Evolutionary conservation across 2,113 vertebrate genomes (phyloP), one percentile per base, ranked within the genome.

Genomic region (Hemicordylus capensis): DNA sequence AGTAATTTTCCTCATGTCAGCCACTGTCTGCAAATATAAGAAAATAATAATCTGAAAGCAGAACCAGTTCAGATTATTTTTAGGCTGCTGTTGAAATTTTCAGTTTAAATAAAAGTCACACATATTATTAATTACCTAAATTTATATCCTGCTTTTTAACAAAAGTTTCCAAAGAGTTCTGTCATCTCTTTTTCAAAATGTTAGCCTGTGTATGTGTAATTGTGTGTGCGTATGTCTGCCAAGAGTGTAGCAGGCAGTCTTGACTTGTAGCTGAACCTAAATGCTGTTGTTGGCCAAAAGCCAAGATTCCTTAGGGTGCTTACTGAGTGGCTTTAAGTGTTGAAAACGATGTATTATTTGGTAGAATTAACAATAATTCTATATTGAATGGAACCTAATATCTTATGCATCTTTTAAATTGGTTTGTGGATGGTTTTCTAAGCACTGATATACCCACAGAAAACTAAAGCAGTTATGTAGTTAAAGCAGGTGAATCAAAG

Each of bases 221-320:
- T 87, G 74, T 83, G 70, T 90, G 86, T 90, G 85, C 76, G 72
- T 44, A 31, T 82, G 72, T 87, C 91, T 89, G 61, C 79, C 12
- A 81, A 87, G 83, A 88, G 66, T 31, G 69, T 37, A 81, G 37
- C 89, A 88, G 59, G 90, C 61, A 76, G 85, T 66, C 39, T 92
- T 72, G 88, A 22, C 87, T 93, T 89, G 88, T 80, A 84, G 84
- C 73, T 89, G 84, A 87, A 79, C 64, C 59, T 85, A 74, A 83
- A 90, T 80, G 46, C 77, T 69, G 89, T 73, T 90, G 11, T 83
- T 90, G 88, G 78, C 42, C 73, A 89, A 90, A 90, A 81, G 66
- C 76, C 77, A 90, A 59, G 86, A 83, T 92, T 92, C 79, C 76
- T 85, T 89, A 37, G 4, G 67, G 69, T 81, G 86, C 80, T 48